phyloP scores from a whole-genome alignment of 2,113 vertebrate species.

The Daboia siamensis region DNA sequence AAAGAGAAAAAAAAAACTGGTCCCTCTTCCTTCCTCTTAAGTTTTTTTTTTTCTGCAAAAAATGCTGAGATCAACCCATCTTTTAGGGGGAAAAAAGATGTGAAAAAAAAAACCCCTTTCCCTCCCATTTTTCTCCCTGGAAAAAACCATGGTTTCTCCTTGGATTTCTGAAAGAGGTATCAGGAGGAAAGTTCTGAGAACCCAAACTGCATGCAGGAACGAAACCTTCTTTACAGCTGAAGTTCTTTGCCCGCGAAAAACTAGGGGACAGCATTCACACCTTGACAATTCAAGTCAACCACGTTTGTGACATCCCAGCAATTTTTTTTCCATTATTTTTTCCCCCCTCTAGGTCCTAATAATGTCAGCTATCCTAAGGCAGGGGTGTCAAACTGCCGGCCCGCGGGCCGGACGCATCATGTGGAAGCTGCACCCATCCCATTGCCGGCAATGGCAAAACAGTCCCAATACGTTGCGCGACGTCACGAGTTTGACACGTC shows the following conservation, averaged over 20 bases:
- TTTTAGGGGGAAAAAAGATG: background rate
- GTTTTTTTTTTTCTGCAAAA: background rate
- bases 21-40: background rate
- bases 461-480: too few species aligned
- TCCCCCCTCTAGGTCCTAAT: background rate
- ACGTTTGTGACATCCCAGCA: background rate
- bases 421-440: too few species aligned
- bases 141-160: background rate
- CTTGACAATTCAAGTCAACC: background rate
- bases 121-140: background rate
- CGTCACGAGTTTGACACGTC: too few species aligned
- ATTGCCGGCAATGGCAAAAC: too few species aligned
- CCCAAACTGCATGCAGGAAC: background rate
- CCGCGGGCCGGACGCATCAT: too few species aligned
- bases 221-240: background rate
- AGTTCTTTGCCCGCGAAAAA: background rate
- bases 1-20: rapidly evolving
- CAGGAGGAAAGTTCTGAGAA: background rate
- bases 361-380: background rate
- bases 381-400: too few species aligned
- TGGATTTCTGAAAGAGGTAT: background rate
- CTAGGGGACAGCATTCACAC: background rate
- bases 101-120: background rate
- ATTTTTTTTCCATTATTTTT: background rate
- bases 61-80: background rate